Percentiles rank a stretch among this genome's conserved stretches.
phyloP scores from a whole-genome alignment of 2,113 vertebrate genomes.

The Thymallus thymallus region DNA sequence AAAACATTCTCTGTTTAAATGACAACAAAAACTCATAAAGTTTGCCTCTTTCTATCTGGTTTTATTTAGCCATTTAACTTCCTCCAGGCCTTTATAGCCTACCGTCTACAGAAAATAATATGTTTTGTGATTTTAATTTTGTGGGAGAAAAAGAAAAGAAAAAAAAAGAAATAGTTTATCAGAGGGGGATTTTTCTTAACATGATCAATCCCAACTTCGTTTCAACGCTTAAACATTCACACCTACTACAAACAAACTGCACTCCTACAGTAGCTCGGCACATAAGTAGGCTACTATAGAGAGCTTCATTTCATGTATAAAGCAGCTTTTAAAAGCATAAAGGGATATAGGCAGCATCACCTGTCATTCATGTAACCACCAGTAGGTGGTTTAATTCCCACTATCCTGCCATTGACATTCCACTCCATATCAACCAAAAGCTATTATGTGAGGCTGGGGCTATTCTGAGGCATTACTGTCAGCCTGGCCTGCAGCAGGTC shows the following conservation, averaged over 20 bases:
- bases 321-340: background rate
- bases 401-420: conserved; percentile 52
- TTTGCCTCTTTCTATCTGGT: no score
- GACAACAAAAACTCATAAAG: no score
- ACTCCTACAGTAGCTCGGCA: no score
- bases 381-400: conserved; percentile 58
- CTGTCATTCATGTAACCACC: conserved; percentile 63
- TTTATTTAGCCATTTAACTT: no score
- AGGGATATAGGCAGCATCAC: conserved; percentile 11
- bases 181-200: no score
- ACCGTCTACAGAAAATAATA: no score
- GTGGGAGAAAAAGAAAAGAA: no score
- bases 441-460: conserved; percentile 46
- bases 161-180: no score
- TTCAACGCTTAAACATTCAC: conserved; percentile 7
- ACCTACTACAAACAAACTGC: conserved; percentile 2
- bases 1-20: background rate
- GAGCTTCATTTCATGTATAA: background rate
- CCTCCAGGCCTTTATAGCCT: no score
- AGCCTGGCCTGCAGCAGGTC: conserved; percentile 36
- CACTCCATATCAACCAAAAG: conserved; percentile 61
- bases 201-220: no score
- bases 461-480: conserved; percentile 53
- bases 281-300: background rate
- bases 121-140: no score